phyloP scores from a whole-genome alignment of 2,888 invertebrate species.

The Salticus scenicus region DNA sequence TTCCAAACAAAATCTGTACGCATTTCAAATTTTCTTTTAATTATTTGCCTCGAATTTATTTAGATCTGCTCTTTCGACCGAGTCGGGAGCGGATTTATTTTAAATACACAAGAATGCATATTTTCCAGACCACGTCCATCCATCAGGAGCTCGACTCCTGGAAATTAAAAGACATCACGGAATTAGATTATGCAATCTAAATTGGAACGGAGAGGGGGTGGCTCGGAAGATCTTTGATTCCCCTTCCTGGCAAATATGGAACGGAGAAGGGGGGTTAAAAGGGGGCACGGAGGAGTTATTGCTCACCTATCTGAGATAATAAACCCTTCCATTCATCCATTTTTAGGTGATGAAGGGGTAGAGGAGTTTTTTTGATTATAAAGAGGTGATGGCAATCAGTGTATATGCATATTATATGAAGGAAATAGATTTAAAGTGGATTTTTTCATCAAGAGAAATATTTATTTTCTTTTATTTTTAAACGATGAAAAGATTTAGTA shows the following conservation, averaged over 20 bases:
- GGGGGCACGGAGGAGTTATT: neutral
- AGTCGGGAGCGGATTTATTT: neutral
- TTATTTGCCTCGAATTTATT: neutral
- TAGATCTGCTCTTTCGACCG: neutral
- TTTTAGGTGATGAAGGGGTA: slow-evolving; percentile 35
- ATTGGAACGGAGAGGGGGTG: slow-evolving; percentile 34
- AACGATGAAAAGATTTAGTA: too few species aligned
- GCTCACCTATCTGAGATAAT: slow-evolving; percentile 52
- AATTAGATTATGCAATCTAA: slow-evolving; percentile 64
- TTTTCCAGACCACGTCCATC: slow-evolving; percentile 28
- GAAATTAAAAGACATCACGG: slow-evolving; percentile 47
- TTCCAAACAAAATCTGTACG: too few species aligned
- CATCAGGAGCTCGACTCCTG: slow-evolving; percentile 33
- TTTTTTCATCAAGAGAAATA: too few species aligned
- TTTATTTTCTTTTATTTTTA: too few species aligned
- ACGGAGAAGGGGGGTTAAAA: neutral
- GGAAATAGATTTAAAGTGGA: neutral
- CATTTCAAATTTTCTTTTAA: too few species aligned
- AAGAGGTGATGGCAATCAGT: slow-evolving; percentile 42
- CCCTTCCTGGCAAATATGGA: neutral
- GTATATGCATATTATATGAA: slow-evolving; percentile 15
- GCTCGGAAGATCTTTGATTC: neutral
- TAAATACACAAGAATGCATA: neutral
- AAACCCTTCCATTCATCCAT: slow-evolving; percentile 30
- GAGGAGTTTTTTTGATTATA: slow-evolving; percentile 24